Evolutionary conservation across 2,888 invertebrate genomes (phyloP).

Genomic region (Lamellibrachia columna): DNA sequence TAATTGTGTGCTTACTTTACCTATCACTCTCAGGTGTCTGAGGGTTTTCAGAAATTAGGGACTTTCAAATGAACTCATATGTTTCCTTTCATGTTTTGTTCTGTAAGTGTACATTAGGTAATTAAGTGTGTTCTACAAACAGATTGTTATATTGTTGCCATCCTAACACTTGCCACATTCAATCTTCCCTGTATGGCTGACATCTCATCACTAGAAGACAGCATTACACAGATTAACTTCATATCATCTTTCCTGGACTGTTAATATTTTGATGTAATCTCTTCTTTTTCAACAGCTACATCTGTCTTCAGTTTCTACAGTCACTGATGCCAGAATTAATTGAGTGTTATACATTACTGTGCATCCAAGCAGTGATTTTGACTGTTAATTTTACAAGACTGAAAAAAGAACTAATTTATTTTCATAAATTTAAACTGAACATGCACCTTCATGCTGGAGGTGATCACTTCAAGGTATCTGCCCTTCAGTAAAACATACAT

Average conservation of each 20-base stretch:
- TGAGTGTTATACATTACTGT: too few species aligned
- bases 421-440: too few species aligned
- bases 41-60: neutral
- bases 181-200: neutral
- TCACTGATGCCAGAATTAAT: neutral
- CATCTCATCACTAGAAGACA: neutral
- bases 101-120: neutral
- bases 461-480: too few species aligned
- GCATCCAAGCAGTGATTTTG: too few species aligned
- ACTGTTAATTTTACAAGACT: too few species aligned
- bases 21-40: neutral
- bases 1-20: neutral
- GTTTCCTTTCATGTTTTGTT: neutral
- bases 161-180: neutral
- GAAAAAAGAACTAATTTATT: too few species aligned
- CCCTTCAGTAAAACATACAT: too few species aligned
- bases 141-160: neutral
- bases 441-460: too few species aligned
- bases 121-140: neutral
- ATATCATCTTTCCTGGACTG: neutral
- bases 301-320: neutral
- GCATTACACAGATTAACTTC: neutral
- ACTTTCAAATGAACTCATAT: neutral
- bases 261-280: neutral
- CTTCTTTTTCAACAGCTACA: too few species aligned